Conservation (phyloP, 2,797 vertebrate species). For the Pseudomugil tenellus region DNA sequence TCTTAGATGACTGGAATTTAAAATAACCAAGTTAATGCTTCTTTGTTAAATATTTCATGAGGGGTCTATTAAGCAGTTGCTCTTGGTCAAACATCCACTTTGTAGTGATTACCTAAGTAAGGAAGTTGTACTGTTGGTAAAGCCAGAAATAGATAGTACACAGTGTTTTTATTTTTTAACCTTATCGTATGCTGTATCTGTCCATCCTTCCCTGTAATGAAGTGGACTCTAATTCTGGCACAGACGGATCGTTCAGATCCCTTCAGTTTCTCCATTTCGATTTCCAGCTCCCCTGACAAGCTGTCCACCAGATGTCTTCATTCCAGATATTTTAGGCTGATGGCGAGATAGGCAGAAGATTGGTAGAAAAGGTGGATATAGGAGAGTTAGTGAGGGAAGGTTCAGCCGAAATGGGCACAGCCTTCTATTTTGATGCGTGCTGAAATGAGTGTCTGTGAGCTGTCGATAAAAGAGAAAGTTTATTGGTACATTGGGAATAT, state of each 20-base stretch:
- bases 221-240: conserved; percentile 74
- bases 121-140: conserved; percentile 29
- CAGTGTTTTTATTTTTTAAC: conserved; percentile 28
- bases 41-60: conserved; percentile 31
- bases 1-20: conserved; percentile 2
- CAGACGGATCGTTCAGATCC: conserved; percentile 72
- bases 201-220: conserved; percentile 68
- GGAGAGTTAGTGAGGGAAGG: conserved; percentile 27
- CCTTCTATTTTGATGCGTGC: conserved; percentile 45
- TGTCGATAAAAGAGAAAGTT: conserved; percentile 50
- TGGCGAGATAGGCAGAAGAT: conserved; percentile 69
- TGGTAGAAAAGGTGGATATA: conserved; percentile 35
- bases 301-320: conserved; percentile 78
- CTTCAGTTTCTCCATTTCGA: conserved; percentile 76
- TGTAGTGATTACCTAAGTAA: conserved; percentile 29
- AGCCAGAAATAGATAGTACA: conserved; percentile 53
- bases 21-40: conserved; percentile 13
- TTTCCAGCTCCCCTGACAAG: conserved; percentile 74
- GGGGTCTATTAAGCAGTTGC: conserved; percentile 23
- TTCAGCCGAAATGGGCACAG: conserved; percentile 38
- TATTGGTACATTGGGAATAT: conserved; percentile 27
- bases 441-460: conserved; percentile 32
- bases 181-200: conserved; percentile 61
- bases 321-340: conserved; percentile 78
- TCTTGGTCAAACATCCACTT: conserved; percentile 31